Percentiles rank a stretch among this genome's conserved stretches.
Conservation (phyloP, 2,113 vertebrate species). For the Boulengeromyrus knoepffleri region DNA sequence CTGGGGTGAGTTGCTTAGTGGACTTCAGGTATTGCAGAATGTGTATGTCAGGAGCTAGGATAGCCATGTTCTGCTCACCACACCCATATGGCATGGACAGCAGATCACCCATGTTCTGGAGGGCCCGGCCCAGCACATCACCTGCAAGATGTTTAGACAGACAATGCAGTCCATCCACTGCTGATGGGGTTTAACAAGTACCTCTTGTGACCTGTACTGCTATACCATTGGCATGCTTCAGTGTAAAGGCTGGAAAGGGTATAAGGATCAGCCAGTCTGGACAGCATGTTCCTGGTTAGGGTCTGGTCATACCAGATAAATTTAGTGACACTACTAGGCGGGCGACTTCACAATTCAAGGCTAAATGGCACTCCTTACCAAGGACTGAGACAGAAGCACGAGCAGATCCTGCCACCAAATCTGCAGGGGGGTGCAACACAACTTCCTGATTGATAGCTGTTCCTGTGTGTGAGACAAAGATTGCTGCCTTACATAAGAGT, state of each 20-base stretch:
- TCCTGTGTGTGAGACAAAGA: not conserved
- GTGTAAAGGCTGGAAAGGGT: not conserved
- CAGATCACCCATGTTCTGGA: conserved; percentile 68
- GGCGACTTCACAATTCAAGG: not conserved
- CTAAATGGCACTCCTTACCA: not conserved
- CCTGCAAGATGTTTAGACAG: conserved; percentile 49
- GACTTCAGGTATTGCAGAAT: not conserved
- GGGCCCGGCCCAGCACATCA: conserved; percentile 72
- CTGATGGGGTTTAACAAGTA: not conserved
- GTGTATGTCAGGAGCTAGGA: conserved; percentile 21
- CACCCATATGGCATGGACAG: conserved; percentile 78
- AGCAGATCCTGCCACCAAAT: conserved; percentile 1
- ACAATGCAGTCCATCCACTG: not conserved
- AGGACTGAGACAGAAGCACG: conserved; percentile 12
- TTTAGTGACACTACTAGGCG: not conserved
- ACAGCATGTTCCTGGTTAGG: not conserved
- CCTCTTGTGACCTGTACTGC: not conserved
- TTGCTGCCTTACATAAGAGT: not conserved
- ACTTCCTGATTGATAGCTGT: not conserved
- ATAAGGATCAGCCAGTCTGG: not conserved
- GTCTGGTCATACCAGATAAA: no score
- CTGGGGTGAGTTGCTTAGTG: not conserved
- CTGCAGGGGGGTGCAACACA: not conserved
- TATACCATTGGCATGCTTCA: not conserved
- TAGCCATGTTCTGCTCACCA: conserved; percentile 81